phyloP scores from a whole-genome alignment of 2,797 vertebrate genomes.

The Megalops cyprinoides region DNA sequence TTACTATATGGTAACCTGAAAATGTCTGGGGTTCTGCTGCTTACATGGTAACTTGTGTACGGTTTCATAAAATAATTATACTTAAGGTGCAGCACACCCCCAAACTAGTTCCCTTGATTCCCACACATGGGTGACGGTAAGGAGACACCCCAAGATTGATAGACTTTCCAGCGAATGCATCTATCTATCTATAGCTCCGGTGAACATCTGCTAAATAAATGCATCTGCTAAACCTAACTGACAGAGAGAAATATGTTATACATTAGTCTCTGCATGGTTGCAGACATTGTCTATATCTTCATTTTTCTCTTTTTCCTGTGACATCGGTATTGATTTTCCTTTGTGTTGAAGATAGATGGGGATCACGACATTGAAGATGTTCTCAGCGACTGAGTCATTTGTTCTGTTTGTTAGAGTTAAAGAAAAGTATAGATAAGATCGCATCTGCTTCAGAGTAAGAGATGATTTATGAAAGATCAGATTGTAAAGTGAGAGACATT shows the following conservation, averaged over 20 bases:
- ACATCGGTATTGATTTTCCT: slow-evolving; percentile 26
- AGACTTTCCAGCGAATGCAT: neutral
- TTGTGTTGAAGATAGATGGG: slow-evolving; percentile 33
- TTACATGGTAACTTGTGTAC: neutral
- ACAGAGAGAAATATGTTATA: slow-evolving; percentile 33
- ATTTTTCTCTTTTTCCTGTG: slow-evolving; percentile 20
- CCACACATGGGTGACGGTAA: slow-evolving; percentile 12
- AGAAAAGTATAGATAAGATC: slow-evolving; percentile 19
- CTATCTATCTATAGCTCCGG: too few relatives aligned
- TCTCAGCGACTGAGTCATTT: slow-evolving; percentile 28
- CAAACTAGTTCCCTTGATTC: slow-evolving; percentile 12
- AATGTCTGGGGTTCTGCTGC: neutral
- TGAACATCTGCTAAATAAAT: slow-evolving; percentile 37
- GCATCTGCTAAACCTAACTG: slow-evolving; percentile 35
- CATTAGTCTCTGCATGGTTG: neutral
- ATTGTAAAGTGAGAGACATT: neutral
- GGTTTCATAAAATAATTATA: neutral
- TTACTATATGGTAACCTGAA: slow-evolving; percentile 4
- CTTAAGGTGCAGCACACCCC: neutral
- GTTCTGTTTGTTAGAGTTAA: slow-evolving; percentile 22
- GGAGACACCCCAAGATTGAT: slow-evolving; percentile 22
- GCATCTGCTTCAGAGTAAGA: neutral
- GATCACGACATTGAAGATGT: slow-evolving; percentile 21
- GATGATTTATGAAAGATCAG: slow-evolving; percentile 4
- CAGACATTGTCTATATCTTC: slow-evolving; percentile 12